Evolutionary conservation across 2,113 vertebrate species (phyloP).

Genomic region (rat (Rattus norvegicus)): GRCr8 NC_086020.1:120047001-120047500

Average conservation of each 20-base stretch:
- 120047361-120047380: background rate
- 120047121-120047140: conserved; percentile 58
- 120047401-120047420: background rate
- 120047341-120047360: background rate
- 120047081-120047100: conserved; percentile 33
- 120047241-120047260: conserved; percentile 37
- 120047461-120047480: background rate
- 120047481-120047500: background rate
- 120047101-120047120: conserved; percentile 44
- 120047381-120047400: background rate
- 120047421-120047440: background rate
- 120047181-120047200: conserved; percentile 73
- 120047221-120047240: conserved; percentile 58
- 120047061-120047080: background rate
- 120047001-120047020: conserved; percentile 54
- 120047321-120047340: background rate
- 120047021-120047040: conserved; percentile 60
- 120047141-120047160: conserved; percentile 9
- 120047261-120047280: conserved; percentile 67
- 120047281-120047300: background rate
- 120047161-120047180: conserved; percentile 30
- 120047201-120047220: conserved; percentile 23
- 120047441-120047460: background rate
- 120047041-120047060: conserved; percentile 61
- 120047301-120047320: background rate